Evolutionary conservation across 1,140 invertebrate species (phyloP).

Genomic region (Drosophila kohkoa): DNA sequence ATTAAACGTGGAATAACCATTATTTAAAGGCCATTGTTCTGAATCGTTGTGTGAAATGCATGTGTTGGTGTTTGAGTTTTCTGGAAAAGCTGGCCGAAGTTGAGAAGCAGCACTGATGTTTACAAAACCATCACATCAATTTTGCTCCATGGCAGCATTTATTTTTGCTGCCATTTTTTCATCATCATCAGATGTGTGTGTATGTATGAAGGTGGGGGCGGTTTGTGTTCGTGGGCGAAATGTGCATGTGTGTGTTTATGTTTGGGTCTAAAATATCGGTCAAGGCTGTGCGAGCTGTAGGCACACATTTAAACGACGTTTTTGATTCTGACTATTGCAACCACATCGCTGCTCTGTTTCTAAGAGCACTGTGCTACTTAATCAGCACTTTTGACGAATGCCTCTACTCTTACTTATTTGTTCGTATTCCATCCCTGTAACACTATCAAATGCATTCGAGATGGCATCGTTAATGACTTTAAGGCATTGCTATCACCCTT

Average conservation of each 20-base stretch:
- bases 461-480: conserved; percentile 62
- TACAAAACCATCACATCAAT: too few species aligned
- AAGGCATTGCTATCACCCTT: conserved; percentile 26
- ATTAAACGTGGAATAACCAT: too few species aligned
- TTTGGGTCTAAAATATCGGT: conserved; percentile 69
- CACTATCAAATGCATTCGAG: conserved; percentile 9
- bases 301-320: conserved; percentile 48
- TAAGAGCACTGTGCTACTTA: conserved; percentile 57
- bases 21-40: too few species aligned
- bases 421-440: conserved; percentile 16
- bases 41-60: too few species aligned
- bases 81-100: conserved; percentile 47
- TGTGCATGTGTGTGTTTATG: conserved; percentile 52
- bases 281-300: conserved; percentile 57
- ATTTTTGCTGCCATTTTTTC: too few species aligned
- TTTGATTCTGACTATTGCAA: conserved; percentile 31
- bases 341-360: conserved; percentile 25
- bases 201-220: conserved; percentile 1
- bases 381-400: conserved; percentile 50
- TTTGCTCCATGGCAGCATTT: too few species aligned
- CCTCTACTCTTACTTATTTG: not conserved
- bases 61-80: conserved; percentile 8
- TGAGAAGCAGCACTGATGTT: conserved; percentile 16
- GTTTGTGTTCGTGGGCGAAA: conserved; percentile 3
- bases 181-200: conserved; percentile 1